phyloP scores from a whole-genome alignment of 2,797 vertebrate species.

The Mormyrus proboscirostris region DNA sequence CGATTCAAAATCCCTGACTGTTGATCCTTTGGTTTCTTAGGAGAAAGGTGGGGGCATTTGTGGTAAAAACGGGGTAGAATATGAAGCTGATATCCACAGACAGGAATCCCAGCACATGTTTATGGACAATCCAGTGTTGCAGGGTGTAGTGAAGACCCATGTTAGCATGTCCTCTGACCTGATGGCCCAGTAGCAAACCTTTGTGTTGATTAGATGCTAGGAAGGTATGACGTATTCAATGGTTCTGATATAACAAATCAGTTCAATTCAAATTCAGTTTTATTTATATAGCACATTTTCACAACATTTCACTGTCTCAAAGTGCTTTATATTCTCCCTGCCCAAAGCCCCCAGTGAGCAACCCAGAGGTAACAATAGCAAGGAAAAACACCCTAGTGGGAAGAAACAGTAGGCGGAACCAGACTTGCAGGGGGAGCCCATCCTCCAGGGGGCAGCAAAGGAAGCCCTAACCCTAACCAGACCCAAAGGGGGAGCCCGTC shows the following conservation, averaged over 20 bases:
- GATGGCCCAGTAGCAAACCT: not conserved
- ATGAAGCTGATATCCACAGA: not conserved
- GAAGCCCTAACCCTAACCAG: no score
- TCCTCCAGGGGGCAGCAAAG: not conserved
- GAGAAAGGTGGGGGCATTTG: not conserved
- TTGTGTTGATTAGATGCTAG: not conserved
- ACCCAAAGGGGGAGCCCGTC: no score
- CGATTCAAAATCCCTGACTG: not conserved
- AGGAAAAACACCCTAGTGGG: not conserved
- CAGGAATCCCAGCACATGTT: not conserved
- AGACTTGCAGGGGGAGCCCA: not conserved
- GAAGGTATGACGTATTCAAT: not conserved
- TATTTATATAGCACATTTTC: not conserved
- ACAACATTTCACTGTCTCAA: not conserved
- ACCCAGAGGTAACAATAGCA: not conserved
- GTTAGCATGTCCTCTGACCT: not conserved
- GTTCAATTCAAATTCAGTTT: not conserved
- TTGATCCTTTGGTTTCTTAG: not conserved
- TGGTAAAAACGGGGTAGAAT: not conserved
- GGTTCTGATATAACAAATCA: not conserved
- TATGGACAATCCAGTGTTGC: not conserved
- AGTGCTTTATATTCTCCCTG: not conserved
- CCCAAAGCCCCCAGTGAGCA: not conserved
- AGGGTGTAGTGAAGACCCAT: not conserved
- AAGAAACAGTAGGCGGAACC: not conserved